These are phyloP conservation scores for Oopsacas minuta DNA, from an alignment of 37 sponge, comb jelly and placozoan species.

Conservation along the genomic window DNA sequence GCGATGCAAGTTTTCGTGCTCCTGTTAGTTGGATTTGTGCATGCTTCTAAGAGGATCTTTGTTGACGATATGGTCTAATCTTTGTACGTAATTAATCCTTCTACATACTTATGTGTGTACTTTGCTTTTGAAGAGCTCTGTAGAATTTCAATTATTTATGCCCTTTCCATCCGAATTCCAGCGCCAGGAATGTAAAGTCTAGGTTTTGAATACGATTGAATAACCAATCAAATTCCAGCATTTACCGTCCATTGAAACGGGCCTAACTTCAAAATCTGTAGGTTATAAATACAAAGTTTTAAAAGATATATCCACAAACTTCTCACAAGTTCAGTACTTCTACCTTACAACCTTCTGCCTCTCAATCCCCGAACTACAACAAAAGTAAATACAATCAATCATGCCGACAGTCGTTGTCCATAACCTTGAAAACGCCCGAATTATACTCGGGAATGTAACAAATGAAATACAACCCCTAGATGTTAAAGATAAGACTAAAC, in stretches of 20 bases:
- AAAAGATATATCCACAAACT: neutral
- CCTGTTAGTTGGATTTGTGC: no score
- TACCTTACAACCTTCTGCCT: neutral
- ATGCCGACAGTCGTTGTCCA: neutral
- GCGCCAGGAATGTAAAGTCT: neutral
- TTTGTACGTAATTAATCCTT: no score
- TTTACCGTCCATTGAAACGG: neutral
- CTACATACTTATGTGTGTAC: no score
- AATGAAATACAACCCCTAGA: neutral
- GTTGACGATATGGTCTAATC: no score
- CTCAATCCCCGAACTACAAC: neutral
- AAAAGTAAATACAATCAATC: conserved; percentile 15
- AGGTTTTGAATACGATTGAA: neutral
- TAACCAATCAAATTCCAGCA: neutral
- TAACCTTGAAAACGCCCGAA: neutral
- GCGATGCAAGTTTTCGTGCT: no score
- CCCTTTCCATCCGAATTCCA: neutral
- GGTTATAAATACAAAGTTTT: neutral
- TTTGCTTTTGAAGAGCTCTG: neutral
- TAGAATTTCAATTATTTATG: neutral
- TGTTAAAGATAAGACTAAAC: neutral
- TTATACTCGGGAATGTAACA: neutral
- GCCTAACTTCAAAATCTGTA: neutral
- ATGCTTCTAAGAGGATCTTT: no score
- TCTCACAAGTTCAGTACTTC: neutral